Evolutionary conservation across 2,113 vertebrate genomes (phyloP), one percentile per base, ranked within the genome.

Genomic region (Nicator chloris): DNA sequence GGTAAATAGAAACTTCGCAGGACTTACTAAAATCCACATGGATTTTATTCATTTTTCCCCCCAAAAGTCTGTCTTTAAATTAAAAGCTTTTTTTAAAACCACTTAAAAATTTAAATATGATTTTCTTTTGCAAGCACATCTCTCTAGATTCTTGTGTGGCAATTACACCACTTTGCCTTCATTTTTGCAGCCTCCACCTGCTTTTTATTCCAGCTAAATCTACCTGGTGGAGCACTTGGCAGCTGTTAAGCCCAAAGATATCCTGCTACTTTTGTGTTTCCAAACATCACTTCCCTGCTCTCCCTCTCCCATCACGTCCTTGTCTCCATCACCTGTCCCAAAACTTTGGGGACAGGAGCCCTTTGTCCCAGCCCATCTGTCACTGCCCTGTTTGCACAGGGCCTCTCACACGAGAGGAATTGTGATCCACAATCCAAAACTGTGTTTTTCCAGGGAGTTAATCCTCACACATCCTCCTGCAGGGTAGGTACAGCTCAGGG

Each of bases 241-340:
- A 87, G 44, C 35, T 44, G 22, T 31, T 24, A 30, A 71, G 11
- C 31, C 60, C 44, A 18, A 56, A 89, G 61, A 16, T 14, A 56
- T 40, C 20, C 76, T 66, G 47, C 45, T 90, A 13, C 20, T 82
- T 85, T 22, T 42, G 23, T 64, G 19, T 65, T 94, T 56, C 63
- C 64, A n/a, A 28, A 59, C 66, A 47, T 71, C 56, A 54, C 53
- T 54, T 91, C 63, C 72, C 56, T 77, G 53, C 54, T 49, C 37
- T 64, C 68, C 50, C n/a, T 91, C 68, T 91, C 30, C 60, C 33
- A 64, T 31, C 17, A 0, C 21, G 0, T 37, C 42, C 71, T 95
- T 71, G 30, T 76, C 75, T 90, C 71, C 82, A 50, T 94, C n/a
- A n/a, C 73, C 75, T 79, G 49, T 53, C 75, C 85, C 85, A 87